Percentiles rank a stretch among this genome's conserved stretches.
Conservation (phyloP, 2,113 vertebrate genomes). For the Spilogale gracilis region DNA sequence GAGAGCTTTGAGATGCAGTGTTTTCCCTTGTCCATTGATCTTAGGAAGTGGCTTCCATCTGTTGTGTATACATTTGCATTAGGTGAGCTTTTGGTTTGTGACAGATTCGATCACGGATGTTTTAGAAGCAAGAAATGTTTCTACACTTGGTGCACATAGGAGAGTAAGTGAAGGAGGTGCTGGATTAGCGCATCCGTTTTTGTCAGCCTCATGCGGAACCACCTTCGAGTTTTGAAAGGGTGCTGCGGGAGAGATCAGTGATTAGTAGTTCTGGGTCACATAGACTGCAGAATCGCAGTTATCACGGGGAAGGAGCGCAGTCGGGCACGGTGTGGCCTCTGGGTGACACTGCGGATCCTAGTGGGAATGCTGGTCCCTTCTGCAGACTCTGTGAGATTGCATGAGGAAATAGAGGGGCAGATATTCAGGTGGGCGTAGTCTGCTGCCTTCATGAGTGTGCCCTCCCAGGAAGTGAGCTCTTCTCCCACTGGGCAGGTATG, state of each 20-base stretch:
- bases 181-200: background rate
- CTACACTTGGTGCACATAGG: background rate
- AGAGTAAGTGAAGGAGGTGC: background rate
- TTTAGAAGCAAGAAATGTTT: background rate
- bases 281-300: background rate
- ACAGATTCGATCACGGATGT: background rate
- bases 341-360: background rate
- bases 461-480: background rate
- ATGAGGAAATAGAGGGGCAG: background rate
- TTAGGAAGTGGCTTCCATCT: background rate
- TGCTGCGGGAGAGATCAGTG: background rate
- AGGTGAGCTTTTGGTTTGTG: background rate
- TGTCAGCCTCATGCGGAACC: background rate
- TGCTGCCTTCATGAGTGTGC: background rate
- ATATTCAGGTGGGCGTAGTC: rapidly evolving
- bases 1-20: background rate
- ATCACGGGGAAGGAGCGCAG: background rate
- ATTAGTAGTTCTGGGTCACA: background rate
- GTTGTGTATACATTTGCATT: background rate
- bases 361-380: background rate
- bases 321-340: background rate
- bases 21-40: background rate
- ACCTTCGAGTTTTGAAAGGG: background rate
- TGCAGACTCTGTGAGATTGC: background rate
- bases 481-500: background rate